Percentiles rank a stretch among this genome's conserved stretches.
These are phyloP conservation scores for Crypturellus tataupa DNA, from an alignment of 2,797 vertebrate genomes.

Conservation along the genomic window DNA sequence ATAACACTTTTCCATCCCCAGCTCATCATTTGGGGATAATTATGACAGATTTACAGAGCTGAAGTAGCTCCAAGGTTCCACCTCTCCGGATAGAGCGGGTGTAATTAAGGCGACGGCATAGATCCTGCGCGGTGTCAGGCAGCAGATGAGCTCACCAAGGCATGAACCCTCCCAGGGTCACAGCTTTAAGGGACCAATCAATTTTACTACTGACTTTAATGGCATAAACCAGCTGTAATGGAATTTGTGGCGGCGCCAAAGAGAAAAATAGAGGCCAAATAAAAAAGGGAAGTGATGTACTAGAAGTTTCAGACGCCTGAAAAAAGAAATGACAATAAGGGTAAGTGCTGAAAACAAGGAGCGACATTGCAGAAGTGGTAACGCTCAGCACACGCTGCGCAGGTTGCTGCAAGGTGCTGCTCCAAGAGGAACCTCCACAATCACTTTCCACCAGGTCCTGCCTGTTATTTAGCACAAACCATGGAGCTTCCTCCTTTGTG, in stretches of 20 bases:
- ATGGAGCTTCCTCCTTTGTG: neutral
- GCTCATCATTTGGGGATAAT: neutral
- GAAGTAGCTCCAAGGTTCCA: conserved; percentile 29
- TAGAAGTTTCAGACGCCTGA: neutral
- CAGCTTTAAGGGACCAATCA: conserved; percentile 42
- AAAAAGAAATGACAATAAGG: neutral
- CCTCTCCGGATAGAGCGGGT: neutral
- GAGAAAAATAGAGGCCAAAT: conserved; percentile 22
- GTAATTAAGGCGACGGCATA: neutral
- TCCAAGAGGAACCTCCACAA: neutral
- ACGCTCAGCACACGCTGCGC: neutral
- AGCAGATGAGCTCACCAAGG: conserved; percentile 20
- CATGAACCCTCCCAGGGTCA: conserved; percentile 28
- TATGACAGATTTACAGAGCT: conserved; percentile 22
- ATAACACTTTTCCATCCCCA: neutral
- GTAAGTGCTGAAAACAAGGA: conserved; percentile 16
- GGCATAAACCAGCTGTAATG: conserved; percentile 41
- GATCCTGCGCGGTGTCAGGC: neutral
- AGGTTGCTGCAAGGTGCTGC: neutral
- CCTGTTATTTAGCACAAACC: neutral
- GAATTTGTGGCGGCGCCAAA: neutral
- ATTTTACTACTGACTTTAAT: conserved; percentile 52
- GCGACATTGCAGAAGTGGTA: neutral
- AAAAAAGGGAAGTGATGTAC: conserved; percentile 37
- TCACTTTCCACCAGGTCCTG: neutral